Base-by-base conservation (phyloP, 2,113 vertebrate genomes). In the Sylvilagus bachmani region DNA sequence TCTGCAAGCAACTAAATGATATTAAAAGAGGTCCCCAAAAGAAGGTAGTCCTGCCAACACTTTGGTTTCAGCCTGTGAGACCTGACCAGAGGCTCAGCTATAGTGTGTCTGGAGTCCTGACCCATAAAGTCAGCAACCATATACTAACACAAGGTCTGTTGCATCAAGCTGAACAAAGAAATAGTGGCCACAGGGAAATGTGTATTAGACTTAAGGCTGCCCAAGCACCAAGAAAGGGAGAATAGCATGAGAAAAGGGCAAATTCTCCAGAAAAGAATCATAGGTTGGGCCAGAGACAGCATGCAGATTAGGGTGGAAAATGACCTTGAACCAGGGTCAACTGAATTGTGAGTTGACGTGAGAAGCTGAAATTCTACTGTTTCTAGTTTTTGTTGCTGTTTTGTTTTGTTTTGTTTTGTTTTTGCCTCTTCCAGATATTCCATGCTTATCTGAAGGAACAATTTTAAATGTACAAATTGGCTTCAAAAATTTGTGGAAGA, bases 41-140 rank as follows among this genome's bases (percentile, higher is more conserved):
- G 7, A 92, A 29, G 33, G 11, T 81, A 24, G 10, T 9, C n/a
- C 21, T 8, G 10, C 2, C 31, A 31, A 21, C 17, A 62, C 6
- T 6, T 14, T 44, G 17, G 22, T 25, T 38, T 21, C 24, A 44
- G 25, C 10, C 31, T 61, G 2, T 29, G 19, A n/a, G 4, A 70
- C 49, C 31, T 33, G 24, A 64, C 6, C 16, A 51, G 24, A 85
- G 11, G 8, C n/a, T 1, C 10, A n/a, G 21, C 19, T 25, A 49
- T 36, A 6, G 21, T 31, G 14, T 67, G 4, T 12, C 25, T 36
- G 24, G 24, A 36, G 1, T 22, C 21, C 27, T 64, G 38, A 29
- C 24, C 10, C 1, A 14, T 2, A 31, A 61, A 31, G 8, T 5
- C 1, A 51, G 16, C 3, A 22, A 12, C 2, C 29, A 6, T 64